phyloP scores from a whole-genome alignment of 1,140 invertebrate genomes.

The Probaryconus sp. region DNA sequence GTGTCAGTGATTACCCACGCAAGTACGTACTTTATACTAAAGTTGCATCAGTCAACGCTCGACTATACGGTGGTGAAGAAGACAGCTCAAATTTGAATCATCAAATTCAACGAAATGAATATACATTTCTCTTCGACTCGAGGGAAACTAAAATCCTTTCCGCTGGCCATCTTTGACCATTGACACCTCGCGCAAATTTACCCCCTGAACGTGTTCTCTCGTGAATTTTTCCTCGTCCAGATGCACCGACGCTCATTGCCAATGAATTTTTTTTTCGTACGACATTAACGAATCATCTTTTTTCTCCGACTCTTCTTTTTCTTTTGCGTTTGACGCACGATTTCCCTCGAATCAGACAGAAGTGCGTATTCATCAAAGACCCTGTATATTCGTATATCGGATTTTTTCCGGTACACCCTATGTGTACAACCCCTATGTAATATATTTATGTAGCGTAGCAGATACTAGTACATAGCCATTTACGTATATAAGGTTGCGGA shows the following conservation, averaged over 20 bases:
- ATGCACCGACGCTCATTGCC: too few relatives aligned
- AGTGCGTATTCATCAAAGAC: slow-evolving; percentile 29
- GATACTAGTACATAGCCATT: slow-evolving; percentile 57
- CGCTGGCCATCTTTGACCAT: too few relatives aligned
- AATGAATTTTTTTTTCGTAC: too few relatives aligned
- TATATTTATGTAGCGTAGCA: slow-evolving; percentile 59
- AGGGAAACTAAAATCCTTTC: too few relatives aligned
- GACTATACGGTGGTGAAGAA: too few relatives aligned
- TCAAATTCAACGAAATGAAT: too few relatives aligned
- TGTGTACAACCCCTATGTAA: slow-evolving; percentile 54
- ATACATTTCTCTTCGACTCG: too few relatives aligned
- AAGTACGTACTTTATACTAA: neutral
- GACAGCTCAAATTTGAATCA: too few relatives aligned
- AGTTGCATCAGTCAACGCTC: too few relatives aligned
- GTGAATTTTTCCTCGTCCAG: too few relatives aligned
- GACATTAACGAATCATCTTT: neutral
- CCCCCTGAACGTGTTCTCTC: too few relatives aligned
- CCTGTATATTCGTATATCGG: slow-evolving; percentile 24
- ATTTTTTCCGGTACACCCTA: slow-evolving; percentile 53
- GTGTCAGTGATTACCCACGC: slow-evolving; percentile 5
- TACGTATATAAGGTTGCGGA: slow-evolving; percentile 57
- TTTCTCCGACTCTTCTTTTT: neutral
- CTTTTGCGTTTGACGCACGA: slow-evolving; percentile 13
- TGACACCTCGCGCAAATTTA: too few relatives aligned
- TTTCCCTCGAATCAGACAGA: slow-evolving; percentile 18